These are phyloP conservation scores for Steinernema feltiae DNA, from an alignment of 1,140 invertebrate species.

Conservation along the genomic window DNA sequence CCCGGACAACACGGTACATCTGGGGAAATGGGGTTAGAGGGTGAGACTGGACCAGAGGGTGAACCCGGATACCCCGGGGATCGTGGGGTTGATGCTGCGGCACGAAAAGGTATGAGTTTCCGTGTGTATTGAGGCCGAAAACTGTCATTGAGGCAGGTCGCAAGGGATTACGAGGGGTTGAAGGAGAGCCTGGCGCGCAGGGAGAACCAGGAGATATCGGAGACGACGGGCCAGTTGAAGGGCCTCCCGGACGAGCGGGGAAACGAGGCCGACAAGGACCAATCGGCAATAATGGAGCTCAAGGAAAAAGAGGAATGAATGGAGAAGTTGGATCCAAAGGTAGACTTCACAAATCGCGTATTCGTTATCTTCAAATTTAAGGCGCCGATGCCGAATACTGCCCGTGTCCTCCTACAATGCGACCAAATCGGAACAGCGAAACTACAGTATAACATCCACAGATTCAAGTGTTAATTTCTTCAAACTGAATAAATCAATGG, in stretches of 20 bases:
- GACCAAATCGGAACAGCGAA: background rate
- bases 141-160: too few relatives aligned
- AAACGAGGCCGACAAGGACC: too few relatives aligned
- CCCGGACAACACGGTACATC: conserved; percentile 5
- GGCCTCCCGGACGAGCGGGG: too few relatives aligned
- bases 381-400: conserved; percentile 17
- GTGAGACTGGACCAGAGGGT: too few relatives aligned
- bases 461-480: too few relatives aligned
- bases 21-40: conserved; percentile 20
- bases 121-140: too few relatives aligned
- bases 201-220: background rate
- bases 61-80: background rate
- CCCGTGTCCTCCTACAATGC: background rate
- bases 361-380: background rate
- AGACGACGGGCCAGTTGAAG: too few relatives aligned
- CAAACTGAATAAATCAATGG: too few relatives aligned
- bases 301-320: conserved; percentile 14
- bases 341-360: background rate
- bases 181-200: background rate
- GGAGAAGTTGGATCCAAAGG: background rate
- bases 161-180: background rate
- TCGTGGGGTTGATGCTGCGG: too few relatives aligned
- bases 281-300: too few relatives aligned
- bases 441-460: too few relatives aligned
- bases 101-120: too few relatives aligned